Evolutionary conservation across 2,888 invertebrate species (phyloP), one percentile per base, ranked within the genome.

Genomic region (Acanthosepion lycidas): DNA sequence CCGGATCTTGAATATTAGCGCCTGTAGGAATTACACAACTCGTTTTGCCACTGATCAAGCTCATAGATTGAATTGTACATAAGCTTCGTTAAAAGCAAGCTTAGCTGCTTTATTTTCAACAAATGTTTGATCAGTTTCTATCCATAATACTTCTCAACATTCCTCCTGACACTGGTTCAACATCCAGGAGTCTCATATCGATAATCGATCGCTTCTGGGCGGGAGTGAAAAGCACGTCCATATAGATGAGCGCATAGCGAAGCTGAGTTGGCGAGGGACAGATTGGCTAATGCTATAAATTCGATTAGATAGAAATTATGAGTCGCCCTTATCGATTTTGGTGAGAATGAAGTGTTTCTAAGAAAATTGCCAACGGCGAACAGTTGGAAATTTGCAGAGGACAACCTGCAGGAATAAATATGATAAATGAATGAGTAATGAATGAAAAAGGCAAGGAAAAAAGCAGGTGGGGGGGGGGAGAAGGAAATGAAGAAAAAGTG

Each of bases 221-320:
- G 42, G 42, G 8, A 33, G n/a, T 15, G n/a, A 23, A 78, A 12
- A 15, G 78, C 33, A 33, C 78, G n/a, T 78, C 78, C n/a, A 15
- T 33, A n/a, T 0, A 18, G 78, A 78, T 78, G 78, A n/a, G 0
- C 78, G 78, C 5, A 28, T 28, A 9, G n/a, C 6, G 28, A 78
- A n/a, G 33, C n/a, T 18, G n/a, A 33, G n/a, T 78, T n/a, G 9
- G 78, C 12, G 78, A 15, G 15, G 33, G 12, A 0, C n/a, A 15
- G 15, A 5, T 78, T 33, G 78, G 78, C 33, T 12, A 33, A 78
- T 33, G 78, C 5, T 0, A 33, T 78, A 18, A 78, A 78, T 78
- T 78, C 78, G n/a, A 78, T 78, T 78, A 78, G 78, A n/a, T n/a
- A n/a, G 78, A 78, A 78, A 78, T 33, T 78, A 33, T 78, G 78